Evolutionary conservation across 53 echinoderm and acorn worm species (phyloP).

Genomic region (Henricia sp.): DNA sequence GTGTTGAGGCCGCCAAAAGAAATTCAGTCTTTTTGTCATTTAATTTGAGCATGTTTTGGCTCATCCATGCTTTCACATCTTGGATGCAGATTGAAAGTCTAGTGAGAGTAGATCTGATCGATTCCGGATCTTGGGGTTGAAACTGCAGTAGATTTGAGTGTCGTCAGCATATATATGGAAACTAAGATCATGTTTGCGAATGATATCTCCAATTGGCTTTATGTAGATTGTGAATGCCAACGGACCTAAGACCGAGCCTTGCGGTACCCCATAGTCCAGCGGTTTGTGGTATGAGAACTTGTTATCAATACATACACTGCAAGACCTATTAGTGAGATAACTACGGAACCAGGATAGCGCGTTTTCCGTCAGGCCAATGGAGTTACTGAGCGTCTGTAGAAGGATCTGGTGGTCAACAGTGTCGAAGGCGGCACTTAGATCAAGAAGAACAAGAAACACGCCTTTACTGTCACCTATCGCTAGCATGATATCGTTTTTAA

Average conservation of each 20-base stretch:
- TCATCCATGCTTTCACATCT: neutral
- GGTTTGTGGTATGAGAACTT: neutral
- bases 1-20: conserved; percentile 22
- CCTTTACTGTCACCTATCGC: conserved; percentile 17
- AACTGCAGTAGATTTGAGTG: too few species aligned
- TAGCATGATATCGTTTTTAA: conserved; percentile 43
- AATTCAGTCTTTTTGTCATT: neutral
- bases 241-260: too few species aligned
- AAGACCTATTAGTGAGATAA: neutral
- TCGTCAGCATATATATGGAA: too few species aligned
- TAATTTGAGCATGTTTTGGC: neutral
- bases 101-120: too few species aligned
- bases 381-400: neutral
- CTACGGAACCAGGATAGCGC: neutral
- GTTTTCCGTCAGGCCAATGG: conserved; percentile 15
- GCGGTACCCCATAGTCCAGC: too few species aligned
- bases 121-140: too few species aligned
- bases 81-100: too few species aligned
- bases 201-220: too few species aligned
- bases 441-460: conserved; percentile 32
- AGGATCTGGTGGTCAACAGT: conserved; percentile 7
- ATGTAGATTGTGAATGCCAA: too few species aligned
- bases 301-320: conserved; percentile 7
- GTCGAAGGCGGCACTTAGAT: conserved; percentile 23
- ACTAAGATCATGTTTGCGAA: too few species aligned